Evolutionary conservation across 2,888 invertebrate genomes (phyloP).

Genomic region (Troides helena): DNA sequence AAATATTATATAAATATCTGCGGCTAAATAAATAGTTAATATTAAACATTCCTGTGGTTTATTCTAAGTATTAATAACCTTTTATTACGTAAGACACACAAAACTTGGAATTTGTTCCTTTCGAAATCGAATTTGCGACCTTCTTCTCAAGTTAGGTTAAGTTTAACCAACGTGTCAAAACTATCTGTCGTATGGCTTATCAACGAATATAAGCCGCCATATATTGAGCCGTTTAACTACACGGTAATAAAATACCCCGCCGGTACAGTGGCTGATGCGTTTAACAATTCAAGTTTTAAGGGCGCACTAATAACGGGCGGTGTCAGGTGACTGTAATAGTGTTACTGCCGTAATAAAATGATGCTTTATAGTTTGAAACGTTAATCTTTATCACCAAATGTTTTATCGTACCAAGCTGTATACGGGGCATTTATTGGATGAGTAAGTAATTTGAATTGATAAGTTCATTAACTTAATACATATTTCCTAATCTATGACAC

Average conservation of each 20-base stretch:
- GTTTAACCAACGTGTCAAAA: background rate
- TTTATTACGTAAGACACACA: too few species aligned
- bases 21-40: too few species aligned
- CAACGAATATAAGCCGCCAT: conserved; percentile 18
- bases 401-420: conserved; percentile 10
- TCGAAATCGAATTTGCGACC: background rate
- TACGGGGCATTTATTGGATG: background rate
- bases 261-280: conserved; percentile 27
- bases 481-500: too few species aligned
- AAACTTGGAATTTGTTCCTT: background rate
- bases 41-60: too few species aligned
- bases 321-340: conserved; percentile 38
- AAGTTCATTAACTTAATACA: too few species aligned
- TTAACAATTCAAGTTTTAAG: conserved; percentile 40
- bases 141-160: background rate
- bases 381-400: conserved; percentile 28
- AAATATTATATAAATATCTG: too few species aligned
- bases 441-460: too few species aligned
- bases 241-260: conserved; percentile 19
- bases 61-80: too few species aligned
- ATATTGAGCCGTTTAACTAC: conserved; percentile 20
- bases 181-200: background rate
- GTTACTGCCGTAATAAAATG: conserved; percentile 38
- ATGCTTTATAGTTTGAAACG: conserved; percentile 27
- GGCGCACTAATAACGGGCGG: conserved; percentile 32